phyloP scores from a whole-genome alignment of 2,888 invertebrate species.

The Tribolium freemani region DNA sequence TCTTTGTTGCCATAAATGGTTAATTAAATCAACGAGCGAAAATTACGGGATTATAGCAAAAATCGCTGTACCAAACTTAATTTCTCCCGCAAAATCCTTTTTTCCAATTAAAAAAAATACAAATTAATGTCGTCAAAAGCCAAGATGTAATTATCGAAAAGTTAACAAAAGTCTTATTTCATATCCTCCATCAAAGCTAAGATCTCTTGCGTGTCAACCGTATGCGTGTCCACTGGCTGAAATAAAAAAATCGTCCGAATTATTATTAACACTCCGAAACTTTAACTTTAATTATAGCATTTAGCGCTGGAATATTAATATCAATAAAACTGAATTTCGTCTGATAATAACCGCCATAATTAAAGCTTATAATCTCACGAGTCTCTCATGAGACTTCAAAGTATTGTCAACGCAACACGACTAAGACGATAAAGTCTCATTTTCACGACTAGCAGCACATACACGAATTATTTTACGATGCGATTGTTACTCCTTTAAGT shows the following conservation, averaged over 20 bases:
- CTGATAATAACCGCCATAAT: neutral
- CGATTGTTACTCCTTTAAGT: neutral
- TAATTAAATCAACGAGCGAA: constrained; percentile 38
- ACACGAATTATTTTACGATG: neutral
- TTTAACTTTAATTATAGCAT: neutral
- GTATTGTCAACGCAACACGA: neutral
- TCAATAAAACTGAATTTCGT: neutral
- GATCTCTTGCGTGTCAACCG: neutral
- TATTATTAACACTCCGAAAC: neutral
- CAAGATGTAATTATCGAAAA: too few relatives aligned
- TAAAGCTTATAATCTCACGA: neutral
- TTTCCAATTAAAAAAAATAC: too few relatives aligned
- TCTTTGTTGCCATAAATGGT: constrained; percentile 43
- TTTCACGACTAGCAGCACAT: neutral
- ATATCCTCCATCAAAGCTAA: neutral
- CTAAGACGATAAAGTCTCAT: neutral
- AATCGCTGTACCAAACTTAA: neutral
- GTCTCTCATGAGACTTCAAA: neutral
- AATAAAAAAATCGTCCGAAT: neutral
- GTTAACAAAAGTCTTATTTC: too few relatives aligned
- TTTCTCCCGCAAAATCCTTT: too few relatives aligned
- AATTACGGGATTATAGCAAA: neutral
- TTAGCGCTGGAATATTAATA: neutral
- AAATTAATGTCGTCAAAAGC: too few relatives aligned
- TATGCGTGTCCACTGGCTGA: neutral